Evolutionary conservation across 2,888 invertebrate genomes (phyloP).

Genomic region (Ariolimax columbianus): DNA sequence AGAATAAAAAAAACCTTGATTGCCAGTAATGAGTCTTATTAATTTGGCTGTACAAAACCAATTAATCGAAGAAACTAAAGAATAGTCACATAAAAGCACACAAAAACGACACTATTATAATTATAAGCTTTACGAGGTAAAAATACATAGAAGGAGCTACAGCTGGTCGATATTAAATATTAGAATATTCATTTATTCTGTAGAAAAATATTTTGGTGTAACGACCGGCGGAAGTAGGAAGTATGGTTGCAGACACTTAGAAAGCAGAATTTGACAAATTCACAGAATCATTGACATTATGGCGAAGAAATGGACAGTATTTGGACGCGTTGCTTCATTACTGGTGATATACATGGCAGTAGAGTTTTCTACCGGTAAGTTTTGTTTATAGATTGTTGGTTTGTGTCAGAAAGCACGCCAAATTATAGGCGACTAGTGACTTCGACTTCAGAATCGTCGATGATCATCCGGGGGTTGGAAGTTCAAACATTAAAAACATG

Average conservation of each 20-base stretch:
- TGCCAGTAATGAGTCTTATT: neutral
- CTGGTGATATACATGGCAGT: neutral
- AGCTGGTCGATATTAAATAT: too few species aligned
- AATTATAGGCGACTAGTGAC: neutral
- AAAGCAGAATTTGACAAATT: neutral
- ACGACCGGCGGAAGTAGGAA: conserved; percentile 16
- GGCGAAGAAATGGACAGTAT: neutral
- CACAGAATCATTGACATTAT: neutral
- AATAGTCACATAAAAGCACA: too few species aligned
- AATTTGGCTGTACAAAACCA: neutral
- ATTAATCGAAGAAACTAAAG: too few species aligned
- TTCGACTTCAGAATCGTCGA: too few species aligned
- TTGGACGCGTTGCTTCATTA: neutral
- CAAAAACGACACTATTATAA: too few species aligned
- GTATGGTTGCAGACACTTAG: neutral
- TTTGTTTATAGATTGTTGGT: neutral
- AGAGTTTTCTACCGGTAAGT: neutral
- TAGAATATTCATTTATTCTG: neutral
- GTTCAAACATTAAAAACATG: too few species aligned
- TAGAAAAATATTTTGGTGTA: neutral
- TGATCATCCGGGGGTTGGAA: too few species aligned
- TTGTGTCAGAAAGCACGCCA: neutral
- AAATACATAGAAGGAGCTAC: neutral
- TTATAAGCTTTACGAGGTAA: neutral
- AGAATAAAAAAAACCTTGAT: neutral